Evolutionary conservation across 2,888 invertebrate genomes (phyloP).

Genomic region (Chrysolina oricalcia): DNA sequence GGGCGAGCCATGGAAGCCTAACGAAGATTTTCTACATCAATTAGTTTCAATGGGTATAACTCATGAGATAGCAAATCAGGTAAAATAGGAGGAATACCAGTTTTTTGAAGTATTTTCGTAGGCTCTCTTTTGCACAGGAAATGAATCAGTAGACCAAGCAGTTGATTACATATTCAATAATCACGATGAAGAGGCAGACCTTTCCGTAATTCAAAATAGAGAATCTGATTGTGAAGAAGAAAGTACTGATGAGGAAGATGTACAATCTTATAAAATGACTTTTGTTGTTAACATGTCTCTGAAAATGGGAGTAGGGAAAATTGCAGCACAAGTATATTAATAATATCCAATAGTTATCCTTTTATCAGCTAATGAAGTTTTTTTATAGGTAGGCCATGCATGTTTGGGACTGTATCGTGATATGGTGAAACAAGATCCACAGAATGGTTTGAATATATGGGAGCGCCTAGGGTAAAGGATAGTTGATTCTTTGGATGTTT

Average conservation of each 20-base stretch:
- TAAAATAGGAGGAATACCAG: conserved; percentile 53
- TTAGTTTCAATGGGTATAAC: conserved; percentile 72
- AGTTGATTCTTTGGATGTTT: too few species aligned
- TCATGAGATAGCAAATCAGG: conserved; percentile 69
- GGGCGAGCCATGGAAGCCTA: conserved; percentile 63
- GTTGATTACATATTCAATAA: conserved; percentile 75
- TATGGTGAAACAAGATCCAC: conserved; percentile 63
- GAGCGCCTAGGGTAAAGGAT: conserved; percentile 71
- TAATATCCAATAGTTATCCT: neutral
- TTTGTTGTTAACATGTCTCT: conserved; percentile 77
- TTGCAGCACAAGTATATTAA: conserved; percentile 73
- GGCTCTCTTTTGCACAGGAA: conserved; percentile 75
- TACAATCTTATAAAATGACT: conserved; percentile 76
- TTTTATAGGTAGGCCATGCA: conserved; percentile 74
- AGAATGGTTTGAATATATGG: conserved; percentile 73
- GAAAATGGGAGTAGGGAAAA: conserved; percentile 78
- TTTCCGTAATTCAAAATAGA: conserved; percentile 41
- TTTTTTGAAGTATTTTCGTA: conserved; percentile 56
- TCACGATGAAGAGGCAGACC: conserved; percentile 50
- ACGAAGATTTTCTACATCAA: conserved; percentile 67
- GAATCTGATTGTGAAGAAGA: conserved; percentile 61
- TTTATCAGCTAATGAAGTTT: conserved; percentile 27
- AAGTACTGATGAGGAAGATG: conserved; percentile 63
- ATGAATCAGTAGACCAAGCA: conserved; percentile 74
- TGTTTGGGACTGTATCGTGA: conserved; percentile 75